These are phyloP conservation scores for Scaptomyza reducta DNA, from an alignment of 2,888 invertebrate species.

Conservation along the genomic window DNA sequence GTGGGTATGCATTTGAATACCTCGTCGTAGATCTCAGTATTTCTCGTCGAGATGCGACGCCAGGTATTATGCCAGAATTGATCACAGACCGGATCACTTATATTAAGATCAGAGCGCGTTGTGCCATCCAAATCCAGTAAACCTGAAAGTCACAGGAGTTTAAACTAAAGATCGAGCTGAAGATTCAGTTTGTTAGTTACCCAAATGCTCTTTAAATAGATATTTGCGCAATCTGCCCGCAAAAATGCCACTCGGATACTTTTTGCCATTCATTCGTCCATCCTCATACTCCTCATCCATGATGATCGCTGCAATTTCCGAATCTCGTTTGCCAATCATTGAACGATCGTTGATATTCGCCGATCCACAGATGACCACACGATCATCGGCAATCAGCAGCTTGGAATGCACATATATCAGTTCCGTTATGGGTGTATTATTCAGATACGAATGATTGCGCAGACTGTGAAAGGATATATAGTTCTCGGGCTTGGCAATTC, in stretches of 20 bases:
- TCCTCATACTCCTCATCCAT: slow-evolving; percentile 93
- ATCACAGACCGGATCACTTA: slow-evolving; percentile 92
- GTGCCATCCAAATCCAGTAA: slow-evolving; percentile 84
- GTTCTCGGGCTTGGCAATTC: slow-evolving; percentile 91
- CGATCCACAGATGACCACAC: slow-evolving; percentile 96
- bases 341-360: slow-evolving; percentile 99
- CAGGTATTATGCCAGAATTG: slow-evolving; percentile 94
- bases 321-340: slow-evolving; percentile 96
- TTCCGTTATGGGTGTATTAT: slow-evolving; percentile 94
- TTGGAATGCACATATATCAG: slow-evolving; percentile 99
- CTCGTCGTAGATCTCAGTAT: slow-evolving; percentile 95
- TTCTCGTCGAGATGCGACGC: slow-evolving; percentile 91
- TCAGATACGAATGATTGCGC: slow-evolving; percentile 91
- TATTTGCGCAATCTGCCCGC: slow-evolving; percentile 93
- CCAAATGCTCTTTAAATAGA: slow-evolving; percentile 96
- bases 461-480: slow-evolving; percentile 97
- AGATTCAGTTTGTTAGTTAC: slow-evolving; percentile 77
- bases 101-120: slow-evolving; percentile 85
- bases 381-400: slow-evolving; percentile 96
- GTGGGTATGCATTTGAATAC: slow-evolving; percentile 96
- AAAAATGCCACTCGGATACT: slow-evolving; percentile 93
- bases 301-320: slow-evolving; percentile 95
- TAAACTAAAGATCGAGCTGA: background rate
- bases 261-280: slow-evolving; percentile 92
- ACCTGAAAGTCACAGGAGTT: slow-evolving; percentile 66